Conservation (phyloP, 2,888 invertebrate genomes). For the Branchellion lobata region DNA sequence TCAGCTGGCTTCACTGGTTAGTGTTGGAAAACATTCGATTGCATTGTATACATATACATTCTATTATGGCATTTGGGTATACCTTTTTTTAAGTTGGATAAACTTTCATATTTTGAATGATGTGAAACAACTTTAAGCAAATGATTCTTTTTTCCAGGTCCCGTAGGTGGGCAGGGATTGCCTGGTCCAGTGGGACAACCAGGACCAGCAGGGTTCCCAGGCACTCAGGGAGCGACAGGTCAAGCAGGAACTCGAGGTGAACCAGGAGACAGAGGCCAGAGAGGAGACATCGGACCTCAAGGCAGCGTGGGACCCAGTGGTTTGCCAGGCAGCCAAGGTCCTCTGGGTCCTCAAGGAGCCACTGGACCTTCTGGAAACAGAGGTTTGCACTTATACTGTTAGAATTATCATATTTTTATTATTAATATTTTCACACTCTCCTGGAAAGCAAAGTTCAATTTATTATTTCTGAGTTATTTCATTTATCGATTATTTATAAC, state of each 20-base stretch:
- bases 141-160: too few relatives aligned
- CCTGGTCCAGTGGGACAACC: slow-evolving; percentile 41
- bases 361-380: slow-evolving; percentile 42
- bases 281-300: slow-evolving; percentile 40
- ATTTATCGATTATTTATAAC: background rate
- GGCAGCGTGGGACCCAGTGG: slow-evolving; percentile 45
- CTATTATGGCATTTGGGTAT: too few relatives aligned
- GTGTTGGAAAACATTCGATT: background rate
- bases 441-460: too few relatives aligned
- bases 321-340: slow-evolving; percentile 16
- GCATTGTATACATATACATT: background rate
- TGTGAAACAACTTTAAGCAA: too few relatives aligned
- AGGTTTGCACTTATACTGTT: slow-evolving; percentile 17
- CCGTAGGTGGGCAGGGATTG: slow-evolving; percentile 17
- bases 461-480: background rate
- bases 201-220: slow-evolving; percentile 41
- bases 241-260: slow-evolving; percentile 42
- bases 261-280: slow-evolving; percentile 36
- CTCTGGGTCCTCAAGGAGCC: slow-evolving; percentile 40
- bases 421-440: background rate
- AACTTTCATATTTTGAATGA: too few relatives aligned
- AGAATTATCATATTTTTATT: background rate
- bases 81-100: too few relatives aligned
- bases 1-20: background rate
- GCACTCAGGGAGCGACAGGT: slow-evolving; percentile 46